Evolutionary conservation across 2,797 vertebrate species (phyloP).

Genomic region (Squalus acanthias): DNA sequence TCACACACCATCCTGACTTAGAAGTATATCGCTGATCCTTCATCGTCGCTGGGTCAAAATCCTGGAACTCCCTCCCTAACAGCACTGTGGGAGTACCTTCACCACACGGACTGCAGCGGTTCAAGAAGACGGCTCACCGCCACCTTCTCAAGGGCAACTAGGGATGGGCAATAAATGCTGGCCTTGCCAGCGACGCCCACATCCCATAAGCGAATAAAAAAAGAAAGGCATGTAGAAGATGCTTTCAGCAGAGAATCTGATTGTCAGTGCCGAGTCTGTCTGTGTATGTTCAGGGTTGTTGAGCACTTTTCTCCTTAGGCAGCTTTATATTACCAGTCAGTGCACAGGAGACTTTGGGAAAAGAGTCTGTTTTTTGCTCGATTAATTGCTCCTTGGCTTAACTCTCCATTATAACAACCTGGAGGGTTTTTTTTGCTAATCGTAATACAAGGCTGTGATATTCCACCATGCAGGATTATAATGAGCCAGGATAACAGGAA

Average conservation of each 20-base stretch:
- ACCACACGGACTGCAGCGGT: no score
- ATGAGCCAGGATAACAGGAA: not conserved
- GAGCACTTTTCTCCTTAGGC: not conserved
- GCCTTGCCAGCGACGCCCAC: no score
- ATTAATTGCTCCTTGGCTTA: not conserved
- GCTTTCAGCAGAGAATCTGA: not conserved
- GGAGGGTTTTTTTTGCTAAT: not conserved
- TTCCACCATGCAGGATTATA: not conserved
- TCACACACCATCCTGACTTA: no score
- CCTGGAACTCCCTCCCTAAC: no score
- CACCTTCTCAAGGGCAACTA: no score
- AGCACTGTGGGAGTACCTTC: no score
- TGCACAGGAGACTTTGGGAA: not conserved
- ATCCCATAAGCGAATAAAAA: no score
- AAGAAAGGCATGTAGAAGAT: not conserved
- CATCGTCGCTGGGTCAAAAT: no score
- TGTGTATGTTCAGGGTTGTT: not conserved
- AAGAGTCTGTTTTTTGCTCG: not conserved
- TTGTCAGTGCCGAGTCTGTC: not conserved
- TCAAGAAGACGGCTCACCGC: no score
- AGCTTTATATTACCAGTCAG: not conserved
- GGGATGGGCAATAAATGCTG: no score
- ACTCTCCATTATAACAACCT: not conserved
- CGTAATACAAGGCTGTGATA: not conserved
- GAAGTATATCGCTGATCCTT: no score